Evolutionary conservation across 1,140 invertebrate genomes (phyloP).

Genomic region (Hyposmocoma kahamanoa): DNA sequence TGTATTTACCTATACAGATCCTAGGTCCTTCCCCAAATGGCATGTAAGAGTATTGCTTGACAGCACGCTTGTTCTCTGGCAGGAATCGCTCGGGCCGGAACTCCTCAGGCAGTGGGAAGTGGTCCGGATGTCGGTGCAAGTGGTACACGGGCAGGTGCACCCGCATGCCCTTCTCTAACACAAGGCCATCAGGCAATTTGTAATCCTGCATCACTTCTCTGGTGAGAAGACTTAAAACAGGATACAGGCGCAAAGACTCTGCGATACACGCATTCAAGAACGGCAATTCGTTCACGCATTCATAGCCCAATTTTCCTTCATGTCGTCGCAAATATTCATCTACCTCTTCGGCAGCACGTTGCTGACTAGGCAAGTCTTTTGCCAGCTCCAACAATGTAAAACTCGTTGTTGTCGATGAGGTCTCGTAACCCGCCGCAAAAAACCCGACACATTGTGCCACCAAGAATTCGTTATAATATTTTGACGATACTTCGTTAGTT

Average conservation of each 20-base stretch:
- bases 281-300: constrained; percentile 51
- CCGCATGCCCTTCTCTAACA: constrained; percentile 25
- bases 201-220: constrained; percentile 41
- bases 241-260: constrained; percentile 38
- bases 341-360: constrained; percentile 73
- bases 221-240: constrained; percentile 19
- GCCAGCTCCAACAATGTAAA: constrained; percentile 73
- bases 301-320: constrained; percentile 41
- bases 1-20: constrained; percentile 71
- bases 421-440: constrained; percentile 76
- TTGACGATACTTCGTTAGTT: constrained; percentile 7
- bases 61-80: constrained; percentile 32
- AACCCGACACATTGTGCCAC: constrained; percentile 78
- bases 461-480: constrained; percentile 65
- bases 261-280: constrained; percentile 27
- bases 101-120: constrained; percentile 49
- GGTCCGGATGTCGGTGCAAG: constrained; percentile 29
- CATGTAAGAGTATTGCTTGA: constrained; percentile 59
- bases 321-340: constrained; percentile 39
- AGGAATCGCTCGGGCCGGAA: constrained; percentile 65
- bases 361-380: constrained; percentile 55
- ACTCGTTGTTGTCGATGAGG: constrained; percentile 59
- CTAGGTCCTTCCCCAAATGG: constrained; percentile 75
- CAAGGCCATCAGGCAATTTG: constrained; percentile 41
- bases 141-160: constrained; percentile 34